These are phyloP conservation scores for Poecilia picta DNA, from an alignment of 2,797 vertebrate species.

Conservation along the genomic window DNA sequence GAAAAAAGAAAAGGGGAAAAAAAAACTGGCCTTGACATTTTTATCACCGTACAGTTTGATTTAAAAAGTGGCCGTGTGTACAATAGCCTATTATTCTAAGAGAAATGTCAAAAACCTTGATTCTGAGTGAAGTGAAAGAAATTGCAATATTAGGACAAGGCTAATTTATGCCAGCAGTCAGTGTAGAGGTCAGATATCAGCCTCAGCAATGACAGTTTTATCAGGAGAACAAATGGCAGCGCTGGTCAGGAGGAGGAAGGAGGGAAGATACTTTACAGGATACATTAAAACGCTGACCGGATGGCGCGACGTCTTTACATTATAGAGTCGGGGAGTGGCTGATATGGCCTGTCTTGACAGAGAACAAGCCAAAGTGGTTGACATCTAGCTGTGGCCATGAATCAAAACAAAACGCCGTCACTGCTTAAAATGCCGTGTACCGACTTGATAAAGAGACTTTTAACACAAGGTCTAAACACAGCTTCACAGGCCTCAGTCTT, in stretches of 20 bases:
- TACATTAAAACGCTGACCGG: conserved; percentile 71
- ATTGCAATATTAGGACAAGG: conserved; percentile 80
- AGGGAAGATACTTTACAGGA: conserved; percentile 71
- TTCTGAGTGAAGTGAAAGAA: conserved; percentile 76
- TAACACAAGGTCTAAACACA: conserved; percentile 24
- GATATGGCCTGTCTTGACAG: conserved; percentile 67
- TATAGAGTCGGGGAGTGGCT: conserved; percentile 66
- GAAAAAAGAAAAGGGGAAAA: neutral
- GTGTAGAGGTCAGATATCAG: conserved; percentile 79
- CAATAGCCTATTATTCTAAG: conserved; percentile 76
- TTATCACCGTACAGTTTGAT: conserved; percentile 76
- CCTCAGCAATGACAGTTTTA: conserved; percentile 82
- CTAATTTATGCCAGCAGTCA: conserved; percentile 82
- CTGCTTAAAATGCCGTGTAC: conserved; percentile 38
- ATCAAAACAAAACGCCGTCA: conserved; percentile 45
- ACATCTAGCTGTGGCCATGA: conserved; percentile 59
- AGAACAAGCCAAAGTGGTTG: conserved; percentile 66
- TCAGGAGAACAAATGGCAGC: conserved; percentile 81
- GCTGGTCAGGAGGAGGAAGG: conserved; percentile 65
- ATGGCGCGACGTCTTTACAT: conserved; percentile 65
- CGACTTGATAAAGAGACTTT: conserved; percentile 63
- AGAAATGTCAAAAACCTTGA: conserved; percentile 84
- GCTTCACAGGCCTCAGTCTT: neutral
- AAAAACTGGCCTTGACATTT: conserved; percentile 72
- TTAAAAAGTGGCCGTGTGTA: conserved; percentile 77